Conservation (phyloP, 2,797 vertebrate species). For the Smutsia temminckii region DNA sequence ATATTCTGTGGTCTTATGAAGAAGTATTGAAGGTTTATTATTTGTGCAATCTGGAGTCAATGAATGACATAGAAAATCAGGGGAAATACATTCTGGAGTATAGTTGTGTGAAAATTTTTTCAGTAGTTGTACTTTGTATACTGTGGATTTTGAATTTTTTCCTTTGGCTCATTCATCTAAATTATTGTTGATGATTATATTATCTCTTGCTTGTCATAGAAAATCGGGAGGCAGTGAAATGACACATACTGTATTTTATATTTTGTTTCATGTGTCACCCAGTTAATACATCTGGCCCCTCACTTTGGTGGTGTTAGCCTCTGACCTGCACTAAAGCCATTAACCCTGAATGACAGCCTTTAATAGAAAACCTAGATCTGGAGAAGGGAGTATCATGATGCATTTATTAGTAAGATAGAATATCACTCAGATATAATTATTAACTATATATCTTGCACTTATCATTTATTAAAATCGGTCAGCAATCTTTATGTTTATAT, state of each 20-base stretch:
- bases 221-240: constrained; percentile 25
- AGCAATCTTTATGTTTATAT: not conserved
- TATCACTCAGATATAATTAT: not conserved
- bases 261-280: constrained; percentile 32
- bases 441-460: not conserved
- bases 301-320: not conserved
- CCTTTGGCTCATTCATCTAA: not conserved
- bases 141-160: not conserved
- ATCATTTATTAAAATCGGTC: not conserved
- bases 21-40: not conserved
- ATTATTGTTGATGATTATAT: not conserved
- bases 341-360: not conserved
- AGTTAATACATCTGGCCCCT: constrained; percentile 1
- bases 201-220: not conserved
- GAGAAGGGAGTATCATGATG: not conserved
- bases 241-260: not conserved
- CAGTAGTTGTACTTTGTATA: not conserved
- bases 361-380: not conserved
- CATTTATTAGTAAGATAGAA: constrained; percentile 19
- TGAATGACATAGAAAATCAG: not conserved
- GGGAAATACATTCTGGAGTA: not conserved
- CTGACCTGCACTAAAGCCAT: not conserved
- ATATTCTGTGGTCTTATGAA: not conserved
- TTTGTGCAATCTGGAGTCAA: not conserved
- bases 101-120: not conserved